These are phyloP conservation scores for Caenorhabditis doughertyi DNA, from an alignment of 2,888 invertebrate genomes.

Conservation along the genomic window DNA sequence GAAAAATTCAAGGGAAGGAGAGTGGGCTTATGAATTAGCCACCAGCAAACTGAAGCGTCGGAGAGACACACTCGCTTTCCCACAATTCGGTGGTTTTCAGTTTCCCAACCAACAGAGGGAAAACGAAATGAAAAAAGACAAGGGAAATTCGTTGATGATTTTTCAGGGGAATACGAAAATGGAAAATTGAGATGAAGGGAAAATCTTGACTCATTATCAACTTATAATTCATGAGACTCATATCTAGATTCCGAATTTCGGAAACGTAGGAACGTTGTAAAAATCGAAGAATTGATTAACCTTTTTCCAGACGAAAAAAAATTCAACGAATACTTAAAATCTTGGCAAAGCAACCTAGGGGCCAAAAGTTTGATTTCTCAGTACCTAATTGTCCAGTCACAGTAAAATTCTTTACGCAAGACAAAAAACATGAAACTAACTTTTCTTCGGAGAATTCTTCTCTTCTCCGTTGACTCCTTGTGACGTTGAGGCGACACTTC, in stretches of 20 bases:
- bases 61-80: conserved; percentile 41
- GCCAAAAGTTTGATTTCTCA: neutral
- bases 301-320: too few species aligned
- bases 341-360: too few species aligned
- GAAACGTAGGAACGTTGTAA: too few species aligned
- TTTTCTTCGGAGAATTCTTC: neutral
- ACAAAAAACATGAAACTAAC: neutral
- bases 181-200: neutral
- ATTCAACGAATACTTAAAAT: too few species aligned
- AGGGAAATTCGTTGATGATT: neutral
- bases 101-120: conserved; percentile 39
- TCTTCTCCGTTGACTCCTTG: conserved; percentile 1
- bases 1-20: conserved; percentile 33
- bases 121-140: neutral
- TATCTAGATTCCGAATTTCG: too few species aligned
- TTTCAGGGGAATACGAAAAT: neutral
- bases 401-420: neutral
- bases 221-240: too few species aligned
- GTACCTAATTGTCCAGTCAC: too few species aligned
- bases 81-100: conserved; percentile 39
- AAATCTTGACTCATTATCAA: too few species aligned
- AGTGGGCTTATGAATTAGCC: conserved; percentile 60
- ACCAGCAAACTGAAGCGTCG: conserved; percentile 37
- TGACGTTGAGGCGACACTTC: conserved; percentile 48
- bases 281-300: too few species aligned